phyloP scores from a whole-genome alignment of 2,113 vertebrate species.

The Hippocampus mohnikei region DNA sequence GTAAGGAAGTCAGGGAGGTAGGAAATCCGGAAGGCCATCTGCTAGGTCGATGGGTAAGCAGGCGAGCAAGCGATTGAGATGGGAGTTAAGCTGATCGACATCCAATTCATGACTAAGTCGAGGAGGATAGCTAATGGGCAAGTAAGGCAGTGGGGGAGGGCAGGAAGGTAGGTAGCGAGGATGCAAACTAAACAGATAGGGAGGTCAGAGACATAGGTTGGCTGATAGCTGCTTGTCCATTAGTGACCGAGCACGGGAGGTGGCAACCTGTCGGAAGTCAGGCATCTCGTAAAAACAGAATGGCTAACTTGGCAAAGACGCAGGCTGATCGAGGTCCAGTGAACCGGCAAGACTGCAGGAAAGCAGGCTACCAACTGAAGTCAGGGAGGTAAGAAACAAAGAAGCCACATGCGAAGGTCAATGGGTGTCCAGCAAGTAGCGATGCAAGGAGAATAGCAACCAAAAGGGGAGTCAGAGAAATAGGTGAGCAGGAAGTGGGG shows the following conservation, averaged over 20 bases:
- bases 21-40: constrained; percentile 1
- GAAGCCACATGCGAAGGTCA: background rate
- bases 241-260: no score
- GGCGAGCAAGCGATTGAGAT: background rate
- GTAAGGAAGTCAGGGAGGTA: background rate
- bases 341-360: no score
- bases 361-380: no score
- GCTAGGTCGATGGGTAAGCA: background rate
- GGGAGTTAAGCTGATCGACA: background rate
- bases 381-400: background rate
- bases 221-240: background rate
- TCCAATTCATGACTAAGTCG: background rate
- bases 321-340: no score
- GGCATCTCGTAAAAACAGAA: no score
- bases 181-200: background rate
- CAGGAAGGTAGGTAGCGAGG: background rate
- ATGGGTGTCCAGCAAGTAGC: background rate
- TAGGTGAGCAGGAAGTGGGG: background rate
- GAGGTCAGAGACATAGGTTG: background rate
- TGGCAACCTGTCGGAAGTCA: background rate
- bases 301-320: background rate
- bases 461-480: background rate
- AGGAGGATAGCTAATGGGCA: background rate
- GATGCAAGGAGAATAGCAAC: background rate
- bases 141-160: background rate